Conservation (phyloP, 35 echinoderm and acorn worm species). For the Patiria miniata region DNA sequence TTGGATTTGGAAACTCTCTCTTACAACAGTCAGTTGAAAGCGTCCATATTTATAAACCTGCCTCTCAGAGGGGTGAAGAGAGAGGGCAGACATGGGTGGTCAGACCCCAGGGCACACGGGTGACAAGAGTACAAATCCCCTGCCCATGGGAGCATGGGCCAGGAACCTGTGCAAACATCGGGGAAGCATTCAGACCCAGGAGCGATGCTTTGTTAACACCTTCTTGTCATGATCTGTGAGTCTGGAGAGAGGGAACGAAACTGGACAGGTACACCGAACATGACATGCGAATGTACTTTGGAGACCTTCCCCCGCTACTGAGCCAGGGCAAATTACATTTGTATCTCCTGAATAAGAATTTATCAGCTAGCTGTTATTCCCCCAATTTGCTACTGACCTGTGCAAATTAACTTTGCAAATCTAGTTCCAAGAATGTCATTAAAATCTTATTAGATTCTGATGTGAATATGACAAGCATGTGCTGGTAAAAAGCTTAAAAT, state of each 20-base stretch:
- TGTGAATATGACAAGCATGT: too few species aligned
- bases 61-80: neutral
- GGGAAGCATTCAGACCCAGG: neutral
- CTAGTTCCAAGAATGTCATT: too few species aligned
- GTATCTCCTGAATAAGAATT: too few species aligned
- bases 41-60: neutral
- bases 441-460: too few species aligned
- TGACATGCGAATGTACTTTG: neutral
- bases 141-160: neutral
- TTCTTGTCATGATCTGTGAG: neutral
- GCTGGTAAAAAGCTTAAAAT: too few species aligned
- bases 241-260: neutral
- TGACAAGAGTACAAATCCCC: neutral
- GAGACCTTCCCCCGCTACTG: too few species aligned
- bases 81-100: slow-evolving; percentile 5
- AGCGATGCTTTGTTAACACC: neutral
- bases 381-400: too few species aligned
- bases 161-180: neutral
- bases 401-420: too few species aligned
- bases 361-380: too few species aligned
- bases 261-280: neutral
- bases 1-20: neutral
- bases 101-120: slow-evolving; percentile 1
- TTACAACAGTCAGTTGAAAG: neutral
- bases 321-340: too few species aligned